Evolutionary conservation across 2,888 invertebrate genomes (phyloP), one percentile per base, ranked within the genome.

Genomic region (Drosophila nr. perissopoda): DNA sequence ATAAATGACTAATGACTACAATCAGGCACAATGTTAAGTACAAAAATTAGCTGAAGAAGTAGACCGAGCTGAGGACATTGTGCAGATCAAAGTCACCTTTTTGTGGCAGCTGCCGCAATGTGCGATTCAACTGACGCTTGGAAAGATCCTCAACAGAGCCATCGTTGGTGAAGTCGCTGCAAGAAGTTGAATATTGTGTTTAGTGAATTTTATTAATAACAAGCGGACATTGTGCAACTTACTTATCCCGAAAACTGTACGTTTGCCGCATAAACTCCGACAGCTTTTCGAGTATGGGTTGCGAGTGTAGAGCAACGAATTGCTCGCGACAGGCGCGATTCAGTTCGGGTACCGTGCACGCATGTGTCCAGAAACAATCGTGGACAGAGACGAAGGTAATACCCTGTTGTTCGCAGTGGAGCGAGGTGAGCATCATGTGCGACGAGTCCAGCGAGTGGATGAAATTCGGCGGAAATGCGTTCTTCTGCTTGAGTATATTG

Each of bases 311-410:
- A 0, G 97, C 96, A n/a, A 99, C 97, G 94, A 99, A 99, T 93
- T 99, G 98, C 91, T 99, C 96, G n/a, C 99, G 95, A 89, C 99
- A 99, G 74, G 99, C 96, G 33, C 95, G 95, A 93, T 98, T 99
- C 98, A 99, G 97, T 54, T 94, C 93, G 69, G 97, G 95, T 49
- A 99, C 97, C 38, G 96, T 95, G 80, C 95, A 95, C 0, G 99
- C 96, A 93, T 99, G 99, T 1, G 99, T 99, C 99, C 99, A 99
- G 94, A 96, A 99, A 92, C 99, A 99, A 94, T 99, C 99, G 93
- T 99, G 99, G 29, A 99, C 99, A 0, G 99, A 99, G 8, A 98
- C 97, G 94, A 98, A 99, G 51, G 97, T 96, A 62, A 99, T 94
- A 1, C 96, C 98, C 8, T 94, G 94, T 36, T 96, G 95, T 93